These are phyloP conservation scores for Andrena hattorfiana DNA, from an alignment of 2,888 invertebrate species.

Conservation along the genomic window DNA sequence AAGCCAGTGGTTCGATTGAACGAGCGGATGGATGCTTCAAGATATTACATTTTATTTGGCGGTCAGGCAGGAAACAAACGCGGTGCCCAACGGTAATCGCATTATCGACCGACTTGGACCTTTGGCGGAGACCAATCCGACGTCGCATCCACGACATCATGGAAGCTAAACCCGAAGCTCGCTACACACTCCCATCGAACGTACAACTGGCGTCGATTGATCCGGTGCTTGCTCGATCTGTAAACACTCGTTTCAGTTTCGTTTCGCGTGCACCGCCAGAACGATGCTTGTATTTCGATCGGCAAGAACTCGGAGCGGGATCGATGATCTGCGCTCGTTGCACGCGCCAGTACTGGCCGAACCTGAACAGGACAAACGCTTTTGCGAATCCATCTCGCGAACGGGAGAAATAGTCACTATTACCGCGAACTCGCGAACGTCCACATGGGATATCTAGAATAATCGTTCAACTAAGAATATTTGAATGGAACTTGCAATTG, in stretches of 20 bases:
- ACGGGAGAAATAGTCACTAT: not conserved
- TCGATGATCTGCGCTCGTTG: slow-evolving; percentile 38
- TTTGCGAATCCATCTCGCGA: slow-evolving; percentile 1
- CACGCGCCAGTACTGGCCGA: slow-evolving; percentile 16
- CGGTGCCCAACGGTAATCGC: slow-evolving; percentile 47
- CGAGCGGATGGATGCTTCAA: slow-evolving; percentile 14
- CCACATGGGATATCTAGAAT: too few species aligned
- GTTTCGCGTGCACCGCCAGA: slow-evolving; percentile 32
- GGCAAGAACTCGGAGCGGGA: slow-evolving; percentile 34
- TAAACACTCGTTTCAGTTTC: slow-evolving; percentile 59
- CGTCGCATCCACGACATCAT: slow-evolving; percentile 42
- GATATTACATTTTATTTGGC: slow-evolving; percentile 50
- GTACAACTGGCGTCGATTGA: slow-evolving; percentile 45
- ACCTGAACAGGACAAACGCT: slow-evolving; percentile 10
- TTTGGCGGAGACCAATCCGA: slow-evolving; percentile 50
- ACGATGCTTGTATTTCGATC: not conserved
- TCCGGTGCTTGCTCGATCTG: slow-evolving; percentile 34
- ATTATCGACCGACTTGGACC: slow-evolving; percentile 60
- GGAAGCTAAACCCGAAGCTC: slow-evolving; percentile 49
- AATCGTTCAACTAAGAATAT: too few species aligned
- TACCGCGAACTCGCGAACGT: not conserved
- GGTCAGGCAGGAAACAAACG: slow-evolving; percentile 27
- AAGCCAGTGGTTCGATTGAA: slow-evolving; percentile 1
- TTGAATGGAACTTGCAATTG: too few species aligned
- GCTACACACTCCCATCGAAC: slow-evolving; percentile 43